phyloP scores from a whole-genome alignment of 2,113 vertebrate species.

The Apistogramma diplotaenia region DNA sequence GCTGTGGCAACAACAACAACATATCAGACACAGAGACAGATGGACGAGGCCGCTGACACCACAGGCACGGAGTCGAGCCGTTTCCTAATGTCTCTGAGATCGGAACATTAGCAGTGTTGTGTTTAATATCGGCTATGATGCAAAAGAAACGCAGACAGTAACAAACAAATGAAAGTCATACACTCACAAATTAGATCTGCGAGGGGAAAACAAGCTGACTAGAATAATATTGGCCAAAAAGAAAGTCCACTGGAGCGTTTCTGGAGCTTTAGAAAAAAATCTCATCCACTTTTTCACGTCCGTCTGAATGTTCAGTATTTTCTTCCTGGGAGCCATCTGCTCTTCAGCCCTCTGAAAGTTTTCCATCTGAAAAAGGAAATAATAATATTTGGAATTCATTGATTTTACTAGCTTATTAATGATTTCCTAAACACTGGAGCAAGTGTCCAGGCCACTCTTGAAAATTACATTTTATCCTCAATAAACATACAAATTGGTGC shows the following conservation, averaged over 20 bases:
- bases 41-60: conserved; percentile 1
- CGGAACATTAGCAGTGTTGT: not conserved
- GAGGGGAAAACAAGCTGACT: too few relatives aligned
- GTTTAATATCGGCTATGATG: not conserved
- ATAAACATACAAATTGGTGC: too few relatives aligned
- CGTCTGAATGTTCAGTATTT: too few relatives aligned
- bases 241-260: too few relatives aligned
- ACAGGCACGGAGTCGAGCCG: not conserved
- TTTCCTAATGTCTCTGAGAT: not conserved
- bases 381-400: not conserved
- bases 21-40: conserved; percentile 16
- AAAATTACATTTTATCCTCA: not conserved
- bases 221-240: too few relatives aligned
- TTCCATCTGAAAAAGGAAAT: not conserved
- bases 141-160: too few relatives aligned
- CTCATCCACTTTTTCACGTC: too few relatives aligned
- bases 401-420: too few relatives aligned
- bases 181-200: not conserved
- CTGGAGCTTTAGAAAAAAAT: too few relatives aligned
- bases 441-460: not conserved
- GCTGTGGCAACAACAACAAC: conserved; percentile 25
- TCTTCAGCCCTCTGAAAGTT: not conserved
- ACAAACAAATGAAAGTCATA: not conserved
- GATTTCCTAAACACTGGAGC: not conserved
- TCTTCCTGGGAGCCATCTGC: too few relatives aligned